A percentile compares a stretch with the other conserved stretches of the same genome.
Evolutionary conservation across 2,888 invertebrate species (phyloP).

Genomic region (Sesia bembeciformis): DNA sequence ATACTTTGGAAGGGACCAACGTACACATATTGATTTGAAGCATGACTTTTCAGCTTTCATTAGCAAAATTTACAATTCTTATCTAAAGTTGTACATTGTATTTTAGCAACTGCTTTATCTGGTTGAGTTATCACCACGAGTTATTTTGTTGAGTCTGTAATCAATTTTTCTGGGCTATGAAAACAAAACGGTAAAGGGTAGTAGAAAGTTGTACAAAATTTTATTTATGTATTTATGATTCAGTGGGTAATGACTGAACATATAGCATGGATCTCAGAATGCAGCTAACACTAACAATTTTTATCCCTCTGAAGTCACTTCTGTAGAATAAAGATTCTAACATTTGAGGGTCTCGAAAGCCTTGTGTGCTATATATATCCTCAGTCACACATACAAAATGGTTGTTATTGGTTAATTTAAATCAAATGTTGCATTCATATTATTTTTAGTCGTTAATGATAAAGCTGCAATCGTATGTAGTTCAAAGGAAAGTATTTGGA

Average conservation of each 20-base stretch:
- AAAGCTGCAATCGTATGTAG: constrained; percentile 66
- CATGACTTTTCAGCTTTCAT: constrained; percentile 25
- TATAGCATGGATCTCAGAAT: constrained; percentile 73
- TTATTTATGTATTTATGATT: constrained; percentile 58
- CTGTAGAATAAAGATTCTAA: background rate
- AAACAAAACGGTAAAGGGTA: constrained; percentile 45
- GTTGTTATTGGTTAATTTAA: constrained; percentile 59
- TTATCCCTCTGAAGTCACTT: background rate
- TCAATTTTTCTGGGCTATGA: constrained; percentile 59
- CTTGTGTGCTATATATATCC: constrained; percentile 61
- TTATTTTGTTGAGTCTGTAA: constrained; percentile 33
- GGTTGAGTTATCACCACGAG: constrained; percentile 30
- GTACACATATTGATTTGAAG: constrained; percentile 37
- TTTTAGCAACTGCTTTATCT: constrained; percentile 45
- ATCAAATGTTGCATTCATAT: constrained; percentile 68
- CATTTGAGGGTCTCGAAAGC: constrained; percentile 2
- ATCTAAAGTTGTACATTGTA: constrained; percentile 39
- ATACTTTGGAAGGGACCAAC: constrained; percentile 70
- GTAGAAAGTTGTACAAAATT: constrained; percentile 45
- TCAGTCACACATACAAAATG: constrained; percentile 60
- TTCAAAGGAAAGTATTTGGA: constrained; percentile 47
- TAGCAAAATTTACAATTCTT: constrained; percentile 29
- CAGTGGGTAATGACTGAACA: constrained; percentile 65
- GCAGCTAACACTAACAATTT: constrained; percentile 55
- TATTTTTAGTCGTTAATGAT: constrained; percentile 57